Conservation (phyloP, 2,113 vertebrate species). For the Eurypyga helias region DNA sequence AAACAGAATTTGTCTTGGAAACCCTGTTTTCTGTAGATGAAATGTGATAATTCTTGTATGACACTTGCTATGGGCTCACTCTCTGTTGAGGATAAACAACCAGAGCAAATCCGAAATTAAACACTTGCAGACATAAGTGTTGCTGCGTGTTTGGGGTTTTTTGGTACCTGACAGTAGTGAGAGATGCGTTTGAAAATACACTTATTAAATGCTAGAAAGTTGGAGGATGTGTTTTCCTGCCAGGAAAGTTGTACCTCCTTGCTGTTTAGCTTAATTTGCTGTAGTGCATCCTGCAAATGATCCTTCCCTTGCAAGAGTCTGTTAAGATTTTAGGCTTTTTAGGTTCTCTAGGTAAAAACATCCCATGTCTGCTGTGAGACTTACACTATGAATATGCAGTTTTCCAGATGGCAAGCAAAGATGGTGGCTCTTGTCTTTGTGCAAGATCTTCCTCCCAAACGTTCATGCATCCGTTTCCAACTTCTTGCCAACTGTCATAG, state of each 20-base stretch:
- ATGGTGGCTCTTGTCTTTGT: background rate
- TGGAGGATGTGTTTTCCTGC: background rate
- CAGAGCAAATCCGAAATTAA: background rate
- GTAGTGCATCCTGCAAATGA: background rate
- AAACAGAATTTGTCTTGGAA: background rate
- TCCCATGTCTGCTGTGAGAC: background rate
- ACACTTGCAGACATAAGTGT: background rate
- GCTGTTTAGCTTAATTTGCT: background rate
- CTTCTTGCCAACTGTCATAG: background rate
- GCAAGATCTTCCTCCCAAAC: background rate
- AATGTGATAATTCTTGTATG: background rate
- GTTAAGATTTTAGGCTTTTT: background rate
- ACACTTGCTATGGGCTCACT: fast-evolving
- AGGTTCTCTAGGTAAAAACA: background rate
- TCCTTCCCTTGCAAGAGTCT: background rate
- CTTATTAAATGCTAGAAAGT: background rate
- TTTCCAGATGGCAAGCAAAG: background rate
- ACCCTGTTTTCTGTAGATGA: background rate
- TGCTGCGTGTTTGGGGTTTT: background rate
- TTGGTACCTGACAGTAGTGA: background rate
- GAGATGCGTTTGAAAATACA: background rate
- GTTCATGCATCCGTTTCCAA: background rate
- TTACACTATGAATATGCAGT: fast-evolving
- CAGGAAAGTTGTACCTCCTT: background rate
- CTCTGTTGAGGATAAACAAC: background rate